phyloP scores from a whole-genome alignment of 2,113 vertebrate species.

The Cacatua alba region DNA sequence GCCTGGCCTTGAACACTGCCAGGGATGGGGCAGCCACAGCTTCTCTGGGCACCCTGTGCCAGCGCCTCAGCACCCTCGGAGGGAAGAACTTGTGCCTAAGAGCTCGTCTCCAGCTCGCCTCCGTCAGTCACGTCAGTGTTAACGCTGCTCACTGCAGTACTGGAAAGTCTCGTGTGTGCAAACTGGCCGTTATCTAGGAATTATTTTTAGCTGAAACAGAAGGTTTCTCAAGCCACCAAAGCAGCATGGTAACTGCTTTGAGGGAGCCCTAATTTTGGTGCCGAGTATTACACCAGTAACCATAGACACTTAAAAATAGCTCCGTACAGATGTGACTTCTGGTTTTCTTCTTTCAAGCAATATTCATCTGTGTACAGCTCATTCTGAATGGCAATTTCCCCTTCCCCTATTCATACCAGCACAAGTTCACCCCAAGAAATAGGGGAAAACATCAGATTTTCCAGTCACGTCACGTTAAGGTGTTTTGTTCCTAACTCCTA shows the following conservation, averaged over 20 bases:
- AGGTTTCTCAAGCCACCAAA: constrained; percentile 52
- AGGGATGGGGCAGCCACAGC: neutral
- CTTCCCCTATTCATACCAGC: neutral
- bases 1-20: too few species aligned
- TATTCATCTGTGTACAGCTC: neutral
- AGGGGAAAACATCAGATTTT: neutral
- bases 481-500: neutral
- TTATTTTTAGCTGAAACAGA: constrained; percentile 65
- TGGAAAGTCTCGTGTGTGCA: neutral
- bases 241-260: constrained; percentile 5
- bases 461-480: neutral
- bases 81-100: neutral
- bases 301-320: constrained; percentile 62
- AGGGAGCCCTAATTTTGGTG: constrained; percentile 53
- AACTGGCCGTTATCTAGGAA: constrained; percentile 49
- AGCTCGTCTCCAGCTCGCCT: neutral
- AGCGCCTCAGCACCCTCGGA: neutral
- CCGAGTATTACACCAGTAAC: constrained; percentile 8
- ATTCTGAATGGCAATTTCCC: neutral
- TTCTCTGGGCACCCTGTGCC: neutral
- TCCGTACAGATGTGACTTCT: constrained; percentile 31
- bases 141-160: neutral
- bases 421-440: neutral
- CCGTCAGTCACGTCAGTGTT: neutral
- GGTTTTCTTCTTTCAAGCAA: constrained; percentile 41